Percentiles rank a stretch among this genome's conserved stretches.
These are phyloP conservation scores for Drosophila lini DNA, from an alignment of 1,140 invertebrate species.

Conservation along the genomic window DNA sequence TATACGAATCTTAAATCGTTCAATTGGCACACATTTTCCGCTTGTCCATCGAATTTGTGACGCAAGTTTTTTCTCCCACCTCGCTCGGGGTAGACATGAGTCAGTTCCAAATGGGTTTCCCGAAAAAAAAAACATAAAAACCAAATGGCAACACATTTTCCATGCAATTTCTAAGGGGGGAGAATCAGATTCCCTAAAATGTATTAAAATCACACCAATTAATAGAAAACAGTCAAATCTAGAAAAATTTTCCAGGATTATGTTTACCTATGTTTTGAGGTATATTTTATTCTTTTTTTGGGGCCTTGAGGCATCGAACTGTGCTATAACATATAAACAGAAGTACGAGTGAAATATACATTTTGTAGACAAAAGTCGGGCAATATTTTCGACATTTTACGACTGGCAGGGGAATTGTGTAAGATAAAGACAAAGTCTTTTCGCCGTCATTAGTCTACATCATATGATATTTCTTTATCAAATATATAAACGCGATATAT, in stretches of 20 bases:
- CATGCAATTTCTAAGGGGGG: slow-evolving; percentile 1
- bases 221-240: slow-evolving; percentile 30
- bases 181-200: slow-evolving; percentile 27
- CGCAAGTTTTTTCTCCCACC: slow-evolving; percentile 49
- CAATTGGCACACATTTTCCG: slow-evolving; percentile 76
- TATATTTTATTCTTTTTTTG: slow-evolving; percentile 18
- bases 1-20: slow-evolving; percentile 52
- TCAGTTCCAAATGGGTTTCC: slow-evolving; percentile 52
- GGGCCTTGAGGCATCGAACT: slow-evolving; percentile 65
- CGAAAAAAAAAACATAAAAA: slow-evolving; percentile 17
- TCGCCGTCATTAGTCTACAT: slow-evolving; percentile 31
- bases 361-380: slow-evolving; percentile 50
- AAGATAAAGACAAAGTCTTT: slow-evolving; percentile 58
- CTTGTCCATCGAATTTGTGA: slow-evolving; percentile 64
- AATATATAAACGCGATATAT: slow-evolving; percentile 7
- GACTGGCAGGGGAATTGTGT: slow-evolving; percentile 59
- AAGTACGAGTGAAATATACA: slow-evolving; percentile 19
- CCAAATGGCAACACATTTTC: slow-evolving; percentile 25
- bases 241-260: slow-evolving; percentile 26
- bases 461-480: slow-evolving; percentile 56
- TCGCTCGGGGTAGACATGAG: slow-evolving; percentile 22
- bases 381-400: slow-evolving; percentile 69
- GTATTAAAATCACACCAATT: slow-evolving; percentile 43
- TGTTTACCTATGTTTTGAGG: slow-evolving; percentile 58
- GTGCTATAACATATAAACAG: slow-evolving; percentile 24